Conservation (phyloP, 1,140 invertebrate species). For the Argopecten irradians region DNA sequence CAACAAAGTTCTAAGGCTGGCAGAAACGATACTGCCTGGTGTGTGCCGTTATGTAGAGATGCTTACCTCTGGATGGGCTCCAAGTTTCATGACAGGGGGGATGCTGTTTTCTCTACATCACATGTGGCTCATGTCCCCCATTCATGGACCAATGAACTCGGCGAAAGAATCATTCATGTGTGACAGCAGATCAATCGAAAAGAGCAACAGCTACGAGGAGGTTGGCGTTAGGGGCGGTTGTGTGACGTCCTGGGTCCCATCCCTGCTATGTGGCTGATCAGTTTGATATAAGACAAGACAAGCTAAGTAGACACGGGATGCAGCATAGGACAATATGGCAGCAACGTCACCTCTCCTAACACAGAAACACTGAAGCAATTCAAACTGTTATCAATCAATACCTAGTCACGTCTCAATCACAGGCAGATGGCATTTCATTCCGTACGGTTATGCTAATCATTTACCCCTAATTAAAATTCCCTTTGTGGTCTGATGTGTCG, state of each 20-base stretch:
- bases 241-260: slow-evolving; percentile 6
- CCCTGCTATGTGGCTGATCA: not conserved
- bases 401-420: slow-evolving; percentile 26
- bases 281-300: slow-evolving; percentile 44
- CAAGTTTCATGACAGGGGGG: slow-evolving; percentile 13
- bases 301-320: slow-evolving; percentile 50
- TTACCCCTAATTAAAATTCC: slow-evolving; percentile 51
- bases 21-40: not conserved
- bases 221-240: slow-evolving; percentile 19
- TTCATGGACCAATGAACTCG: not conserved
- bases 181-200: not conserved
- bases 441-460: slow-evolving; percentile 8
- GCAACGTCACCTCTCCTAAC: slow-evolving; percentile 38
- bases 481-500: slow-evolving; percentile 36
- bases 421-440: not conserved
- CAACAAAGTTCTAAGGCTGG: not conserved
- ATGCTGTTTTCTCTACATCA: not conserved
- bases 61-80: slow-evolving; percentile 12
- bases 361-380: slow-evolving; percentile 17
- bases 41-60: not conserved
- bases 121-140: not conserved
- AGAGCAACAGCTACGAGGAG: not conserved
- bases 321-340: slow-evolving; percentile 51
- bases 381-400: slow-evolving; percentile 27
- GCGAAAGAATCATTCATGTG: slow-evolving; percentile 14